Evolutionary conservation across 2,888 invertebrate species (phyloP), one percentile per base, ranked within the genome.

Genomic region (Folsomia candida): DNA sequence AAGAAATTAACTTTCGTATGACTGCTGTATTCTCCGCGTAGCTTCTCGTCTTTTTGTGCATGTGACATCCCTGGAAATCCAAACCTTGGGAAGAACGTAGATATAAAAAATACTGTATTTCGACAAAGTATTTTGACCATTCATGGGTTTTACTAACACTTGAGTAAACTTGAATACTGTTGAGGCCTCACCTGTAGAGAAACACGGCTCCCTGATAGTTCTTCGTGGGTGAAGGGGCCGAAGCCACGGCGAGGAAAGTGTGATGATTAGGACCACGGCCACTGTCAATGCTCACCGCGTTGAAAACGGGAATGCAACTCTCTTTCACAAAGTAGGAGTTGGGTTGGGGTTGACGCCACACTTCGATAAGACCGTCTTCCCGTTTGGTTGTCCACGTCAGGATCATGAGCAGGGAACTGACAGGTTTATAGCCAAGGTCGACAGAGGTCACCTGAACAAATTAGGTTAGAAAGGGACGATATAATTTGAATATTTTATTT

Each of bases 151-250:
- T 61, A 61, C 6, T 14, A 27, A 11, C 4, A 18, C 18, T 61
- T 14, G 26, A n/a, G 6, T 4, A 62, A 62, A n/a, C n/a, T n/a
- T n/a, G n/a, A n/a, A n/a, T n/a, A n/a, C n/a, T n/a, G n/a, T n/a
- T n/a, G n/a, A n/a, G n/a, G 6, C 14, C n/a, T 22, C 62, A 76
- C 76, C 68, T 72, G 68, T 76, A 76, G 2, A 76, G 18, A 27
- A 70, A 76, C 2, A 76, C 72, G 11, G 70, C 65, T 51, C 76
- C 76, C 25, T 61, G 27, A 60, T 73, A 72, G 18, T 37, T 69
- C 0, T 62, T 69, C 6, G 59, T 59, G 9, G 26, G 18, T 11
- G 69, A 14, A 27, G 58, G 37, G 3, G 72, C 72, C n/a, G 76
- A 76, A 1, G 71, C 76, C 9, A 74, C 67, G 1, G 70, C 73